Evolutionary conservation across 2,113 vertebrate genomes (phyloP).

Genomic region (Albula glossodonta): DNA sequence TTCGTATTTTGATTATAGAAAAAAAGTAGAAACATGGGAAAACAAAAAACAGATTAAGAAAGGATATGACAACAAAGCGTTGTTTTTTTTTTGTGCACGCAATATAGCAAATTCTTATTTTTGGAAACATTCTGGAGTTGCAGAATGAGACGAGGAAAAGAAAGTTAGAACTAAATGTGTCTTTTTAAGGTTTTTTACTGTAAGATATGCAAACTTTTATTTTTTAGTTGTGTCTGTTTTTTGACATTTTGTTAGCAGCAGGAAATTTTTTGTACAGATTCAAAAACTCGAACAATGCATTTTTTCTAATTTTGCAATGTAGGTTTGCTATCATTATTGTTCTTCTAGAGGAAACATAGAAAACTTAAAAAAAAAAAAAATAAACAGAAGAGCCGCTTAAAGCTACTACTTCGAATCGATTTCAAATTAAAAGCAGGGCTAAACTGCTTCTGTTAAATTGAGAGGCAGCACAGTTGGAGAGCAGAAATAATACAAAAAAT

Average conservation of each 20-base stretch:
- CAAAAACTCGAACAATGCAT: constrained; percentile 41
- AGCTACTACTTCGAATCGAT: constrained; percentile 63
- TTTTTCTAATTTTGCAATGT: constrained; percentile 57
- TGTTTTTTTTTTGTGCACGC: constrained; percentile 71
- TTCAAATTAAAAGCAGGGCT: constrained; percentile 18
- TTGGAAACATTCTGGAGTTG: constrained; percentile 65
- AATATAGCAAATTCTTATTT: constrained; percentile 68
- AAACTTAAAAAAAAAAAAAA: constrained; percentile 47
- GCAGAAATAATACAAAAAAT: constrained; percentile 33
- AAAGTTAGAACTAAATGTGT: constrained; percentile 69
- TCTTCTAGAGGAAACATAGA: constrained; percentile 24
- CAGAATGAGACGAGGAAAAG: constrained; percentile 61
- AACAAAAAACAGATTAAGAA: constrained; percentile 35
- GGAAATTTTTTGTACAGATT: constrained; percentile 69
- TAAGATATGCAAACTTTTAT: constrained; percentile 72
- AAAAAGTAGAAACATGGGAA: constrained; percentile 40
- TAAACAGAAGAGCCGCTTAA: constrained; percentile 62
- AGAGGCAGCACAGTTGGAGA: background rate
- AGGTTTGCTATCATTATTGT: constrained; percentile 36
- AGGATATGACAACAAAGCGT: constrained; percentile 60
- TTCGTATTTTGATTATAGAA: constrained; percentile 66
- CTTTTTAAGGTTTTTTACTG: constrained; percentile 62
- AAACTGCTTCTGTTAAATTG: constrained; percentile 52
- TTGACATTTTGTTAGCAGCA: constrained; percentile 62
- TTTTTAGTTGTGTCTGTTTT: constrained; percentile 67